Evolutionary conservation across 2,113 vertebrate genomes (phyloP), one percentile per base, ranked within the genome.

Genomic region (Sceloporus undulatus): DNA sequence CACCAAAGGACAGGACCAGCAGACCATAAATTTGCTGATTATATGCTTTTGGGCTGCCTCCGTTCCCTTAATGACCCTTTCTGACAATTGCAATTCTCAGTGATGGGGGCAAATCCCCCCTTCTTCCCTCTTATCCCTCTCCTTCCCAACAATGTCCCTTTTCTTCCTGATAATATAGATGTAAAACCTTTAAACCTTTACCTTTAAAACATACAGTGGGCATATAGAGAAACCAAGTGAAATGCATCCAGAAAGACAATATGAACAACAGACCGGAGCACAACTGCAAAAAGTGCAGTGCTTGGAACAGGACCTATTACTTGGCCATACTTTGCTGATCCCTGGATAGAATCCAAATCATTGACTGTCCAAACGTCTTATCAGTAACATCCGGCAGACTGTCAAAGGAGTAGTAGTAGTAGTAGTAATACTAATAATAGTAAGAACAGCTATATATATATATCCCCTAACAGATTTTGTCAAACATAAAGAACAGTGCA

Each of bases 11-110:
- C 79, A 86, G 88, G 77, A 94, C 91, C 86, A 93, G 56, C 90
- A 93, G 92, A 87, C 92, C 91, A 90, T 95, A 94, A 93, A 95
- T 94, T 91, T 92, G 89, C 86, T 88, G 92, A 92, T 96, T 91
- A 92, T 91, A 92, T 92, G 93, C 90, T 88, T 92, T 94, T 93
- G 93, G 93, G 91, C 87, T 90, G 88, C 85, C 82, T 65, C 48
- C 54, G 90, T 86, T 96, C 94, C 90, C 93, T 93, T 93, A 92
- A 94, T 88, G 88, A 94, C 38, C 89, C 90, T 94, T 94, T 92
- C 86, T 9, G 0, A 85, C 13, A 66, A 86, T 76, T 92, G 92
- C 91, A 92, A 84, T 92, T 1, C 3, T 62, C 90, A 83, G 88
- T 68, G 88, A 86, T 89, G 89, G 91, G 88, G 68, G 7, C 27